Evolutionary conservation across 2,888 invertebrate species (phyloP), one percentile per base, ranked within the genome.

Genomic region (Fragum sueziense): DNA sequence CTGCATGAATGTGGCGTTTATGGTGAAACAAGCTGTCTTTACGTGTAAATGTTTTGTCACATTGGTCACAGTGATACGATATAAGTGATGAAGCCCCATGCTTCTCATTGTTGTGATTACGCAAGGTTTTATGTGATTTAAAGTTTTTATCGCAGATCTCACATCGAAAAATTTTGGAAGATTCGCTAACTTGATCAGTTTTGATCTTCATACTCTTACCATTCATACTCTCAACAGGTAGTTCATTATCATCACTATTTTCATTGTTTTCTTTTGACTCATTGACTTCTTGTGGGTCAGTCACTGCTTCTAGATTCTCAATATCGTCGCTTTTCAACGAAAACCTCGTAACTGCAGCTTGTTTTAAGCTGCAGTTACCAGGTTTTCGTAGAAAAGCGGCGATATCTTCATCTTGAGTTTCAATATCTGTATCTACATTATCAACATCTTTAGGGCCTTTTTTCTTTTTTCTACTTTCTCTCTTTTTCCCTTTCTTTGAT

Each of bases 21-120:
- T 92, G 92, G 67, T 91, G 89, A 68, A 88, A 87, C 52, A 92
- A 75, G 0, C 90, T 87, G 52, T 89, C 89, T 65, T 87, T 87
- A 31, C 89, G 84, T 2, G 87, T 87, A 70, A 91, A 90, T 11
- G 69, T 71, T 74, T 91, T 90, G 0, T 85, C 87, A 80, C 92
- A 92, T 4, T 84, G 69, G 31, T 91, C 88, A 84, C 92, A 92
- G 61, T 81, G 80, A 69, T 83, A 80, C 78, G 41, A 81, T 80
- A 31, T 68, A n/a, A n/a, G n/a, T n/a, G n/a, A n/a, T n/a, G n/a
- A n/a, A n/a, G n/a, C 68, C 22, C 74, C 75, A 74, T 86, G 86
- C 2, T 67, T 70, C 29, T 78, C 76, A 14, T 69, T 73, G 62
- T 79, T 73, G 57, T 87, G 87, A 14, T 86, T 76, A 34, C 76